Evolutionary conservation across 2,888 invertebrate species (phyloP), one percentile per base, ranked within the genome.

Genomic region (Rapana venosa): DNA sequence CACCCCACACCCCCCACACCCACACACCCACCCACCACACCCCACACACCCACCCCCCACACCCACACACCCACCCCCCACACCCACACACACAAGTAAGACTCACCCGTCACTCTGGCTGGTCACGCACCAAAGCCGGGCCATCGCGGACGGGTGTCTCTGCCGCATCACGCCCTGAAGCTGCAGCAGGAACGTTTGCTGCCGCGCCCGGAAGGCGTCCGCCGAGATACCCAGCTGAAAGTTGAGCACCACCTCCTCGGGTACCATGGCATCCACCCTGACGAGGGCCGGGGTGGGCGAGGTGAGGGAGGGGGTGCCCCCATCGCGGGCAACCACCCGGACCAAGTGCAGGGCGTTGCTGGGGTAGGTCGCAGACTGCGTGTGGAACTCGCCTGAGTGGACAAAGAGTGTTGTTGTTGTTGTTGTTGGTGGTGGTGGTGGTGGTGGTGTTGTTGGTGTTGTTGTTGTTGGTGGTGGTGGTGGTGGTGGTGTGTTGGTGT

Each of bases 231-330:
- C 88, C 70, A 85, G 58, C 61, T 85, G n/a, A 61, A 85, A 85
- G 85, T 20, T 6, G 30, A 85, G 2, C n/a, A 30, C 32, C 8
- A 58, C 61, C 0, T 86, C 79, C 32, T 92, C 90, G 13, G 94
- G 93, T 5, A 92, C 89, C 88, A 94, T 94, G 15, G 94, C 93
- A 88, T 95, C 95, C 30, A 94, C 92, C 88, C 94, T 90, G 6
- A 95, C 83, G 15, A 92, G 92, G 0, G 93, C 92, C n/a, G 93
- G 92, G 15, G 93, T 93, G 61, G 86, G 86, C 0, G 94, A 90
- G 0, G 91, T 91, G 17, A 81, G 90, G 0, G 91, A 47, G 0
- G 94, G 93, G n/a, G 86, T 91, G 22, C 94, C 95, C 13, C 90
- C 90, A 89, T 95, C 95, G 20, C 87, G 90, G 4, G 94, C 94